These are phyloP conservation scores for Megaleporinus macrocephalus DNA, from an alignment of 2,113 vertebrate species.

Conservation along the genomic window DNA sequence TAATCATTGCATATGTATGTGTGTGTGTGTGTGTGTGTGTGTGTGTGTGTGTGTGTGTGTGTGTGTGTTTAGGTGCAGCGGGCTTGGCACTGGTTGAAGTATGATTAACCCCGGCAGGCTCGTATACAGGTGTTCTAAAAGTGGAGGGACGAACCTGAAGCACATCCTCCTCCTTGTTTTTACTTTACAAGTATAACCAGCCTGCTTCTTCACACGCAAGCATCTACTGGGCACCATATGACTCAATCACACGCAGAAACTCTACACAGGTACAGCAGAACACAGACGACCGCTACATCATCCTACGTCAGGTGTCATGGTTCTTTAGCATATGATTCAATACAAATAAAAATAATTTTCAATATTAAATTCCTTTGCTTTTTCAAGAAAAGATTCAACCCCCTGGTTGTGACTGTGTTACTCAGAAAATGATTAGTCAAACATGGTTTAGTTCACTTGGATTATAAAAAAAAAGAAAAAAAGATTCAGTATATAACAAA, in stretches of 20 bases:
- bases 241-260: constrained; percentile 11
- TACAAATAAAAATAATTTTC: neutral
- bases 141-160: constrained; percentile 62
- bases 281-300: too few species aligned
- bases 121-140: constrained; percentile 78
- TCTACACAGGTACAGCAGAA: too few species aligned
- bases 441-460: too few species aligned
- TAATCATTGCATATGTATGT: constrained; percentile 19
- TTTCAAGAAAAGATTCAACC: neutral
- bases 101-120: constrained; percentile 73
- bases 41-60: constrained; percentile 24
- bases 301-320: neutral
- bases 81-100: constrained; percentile 48
- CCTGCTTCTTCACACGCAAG: constrained; percentile 73
- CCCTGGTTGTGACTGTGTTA: neutral
- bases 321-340: neutral
- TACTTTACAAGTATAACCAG: constrained; percentile 64
- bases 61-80: too few species aligned
- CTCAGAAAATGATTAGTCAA: neutral
- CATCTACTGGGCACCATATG: constrained; percentile 60
- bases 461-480: too few species aligned
- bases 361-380: neutral
- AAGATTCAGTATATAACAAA: too few species aligned
- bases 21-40: constrained; percentile 24
- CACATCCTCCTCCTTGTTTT: constrained; percentile 62